phyloP scores from a whole-genome alignment of 2,888 invertebrate species.

The Drosophila demipolita region DNA sequence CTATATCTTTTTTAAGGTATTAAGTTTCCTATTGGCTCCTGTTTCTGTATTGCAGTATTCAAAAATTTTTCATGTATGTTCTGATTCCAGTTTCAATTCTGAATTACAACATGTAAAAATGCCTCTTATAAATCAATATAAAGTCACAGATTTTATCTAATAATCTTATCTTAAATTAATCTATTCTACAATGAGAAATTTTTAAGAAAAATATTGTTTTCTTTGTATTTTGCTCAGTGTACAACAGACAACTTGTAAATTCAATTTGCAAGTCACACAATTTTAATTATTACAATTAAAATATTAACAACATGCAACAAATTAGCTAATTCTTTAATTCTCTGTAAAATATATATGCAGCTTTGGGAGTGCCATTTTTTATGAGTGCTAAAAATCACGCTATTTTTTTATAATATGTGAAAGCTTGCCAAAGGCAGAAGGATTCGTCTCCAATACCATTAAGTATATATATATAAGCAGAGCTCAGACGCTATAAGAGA shows the following conservation, averaged over 20 bases:
- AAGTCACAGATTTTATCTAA: not conserved
- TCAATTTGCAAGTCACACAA: not conserved
- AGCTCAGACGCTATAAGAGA: not conserved
- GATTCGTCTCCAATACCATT: not conserved
- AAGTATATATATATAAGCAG: not conserved
- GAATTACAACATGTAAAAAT: not conserved
- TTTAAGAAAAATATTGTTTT: not conserved
- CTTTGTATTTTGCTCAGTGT: not conserved
- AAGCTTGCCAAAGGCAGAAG: not conserved
- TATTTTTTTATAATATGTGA: not conserved
- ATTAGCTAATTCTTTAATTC: not conserved
- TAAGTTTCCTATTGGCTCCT: not conserved
- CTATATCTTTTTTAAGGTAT: not conserved
- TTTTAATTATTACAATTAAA: not conserved
- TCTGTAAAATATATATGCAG: not conserved
- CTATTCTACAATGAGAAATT: not conserved
- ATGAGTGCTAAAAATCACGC: not conserved
- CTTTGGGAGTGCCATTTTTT: not conserved
- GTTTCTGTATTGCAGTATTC: not conserved
- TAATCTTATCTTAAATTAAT: not conserved
- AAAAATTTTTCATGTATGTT: not conserved
- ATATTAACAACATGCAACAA: not conserved
- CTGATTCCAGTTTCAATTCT: not conserved
- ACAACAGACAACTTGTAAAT: not conserved
- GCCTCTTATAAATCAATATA: not conserved